Evolutionary conservation across 2,888 invertebrate species (phyloP), one percentile per base, ranked within the genome.

Genomic region (Esperia sulphurella): DNA sequence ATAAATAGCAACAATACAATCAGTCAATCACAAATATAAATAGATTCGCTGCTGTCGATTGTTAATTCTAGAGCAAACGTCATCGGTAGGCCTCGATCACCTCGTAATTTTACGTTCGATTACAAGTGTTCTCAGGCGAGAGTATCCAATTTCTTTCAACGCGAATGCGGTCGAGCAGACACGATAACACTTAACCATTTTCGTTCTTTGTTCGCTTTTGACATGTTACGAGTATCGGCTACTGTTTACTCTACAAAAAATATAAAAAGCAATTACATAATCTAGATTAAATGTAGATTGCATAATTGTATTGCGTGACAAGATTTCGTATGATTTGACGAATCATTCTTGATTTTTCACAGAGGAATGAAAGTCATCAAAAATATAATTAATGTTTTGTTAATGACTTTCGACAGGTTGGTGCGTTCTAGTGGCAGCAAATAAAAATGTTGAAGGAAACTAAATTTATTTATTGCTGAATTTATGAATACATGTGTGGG

Each of bases 51-150:
- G 2, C 31, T 8, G 31, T 35, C 14, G 33, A n/a, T 30, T 28
- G 38, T 21, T 45, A 29, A 42, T 38, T 43, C 46, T 12, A 44
- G 8, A 48, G 10, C 50, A 37, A 40, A 45, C 51, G 46, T 52
- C 48, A 50, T 46, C 65, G 65, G 67, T 73, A 76, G 68, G 66
- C 67, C 69, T 72, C 75, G 68, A 76, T 78, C 73, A 72, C 73
- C 71, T 71, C 65, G 73, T 75, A 79, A 86, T 86, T 85, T 85
- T 75, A 83, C 83, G 84, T 77, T 75, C 71, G 79, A 84, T 81
- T 83, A 80, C 71, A 72, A 75, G 75, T 79, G 75, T 76, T 78
- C 75, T 81, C 80, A 74, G 71, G 74, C 82, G 77, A 80, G 69
- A 79, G 79, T 76, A 84, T 83, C 82, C 79, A 81, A 86, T 84